phyloP scores from a whole-genome alignment of 2,888 invertebrate species.

The Achlya flavicornis region DNA sequence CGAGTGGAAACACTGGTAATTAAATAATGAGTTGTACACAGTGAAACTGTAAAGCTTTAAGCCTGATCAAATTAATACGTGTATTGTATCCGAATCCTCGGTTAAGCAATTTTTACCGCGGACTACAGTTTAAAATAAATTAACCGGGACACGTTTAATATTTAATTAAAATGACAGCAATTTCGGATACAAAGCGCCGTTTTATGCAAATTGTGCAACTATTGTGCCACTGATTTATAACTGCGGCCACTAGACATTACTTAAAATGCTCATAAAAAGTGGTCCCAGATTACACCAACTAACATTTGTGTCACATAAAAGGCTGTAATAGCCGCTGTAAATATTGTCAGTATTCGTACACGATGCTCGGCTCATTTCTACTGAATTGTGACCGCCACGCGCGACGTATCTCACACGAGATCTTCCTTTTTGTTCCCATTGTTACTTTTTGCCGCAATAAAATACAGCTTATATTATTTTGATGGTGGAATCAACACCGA shows the following conservation, averaged over 20 bases:
- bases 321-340: conserved; percentile 52
- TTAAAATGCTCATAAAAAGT: conserved; percentile 66
- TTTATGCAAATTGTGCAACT: conserved; percentile 65
- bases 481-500: conserved; percentile 26
- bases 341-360: conserved; percentile 53
- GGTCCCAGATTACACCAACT: conserved; percentile 57
- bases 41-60: conserved; percentile 26
- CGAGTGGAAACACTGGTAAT: conserved; percentile 18
- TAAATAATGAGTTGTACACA: conserved; percentile 26
- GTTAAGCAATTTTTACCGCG: conserved; percentile 26
- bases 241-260: conserved; percentile 52
- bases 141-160: conserved; percentile 44
- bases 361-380: conserved; percentile 46
- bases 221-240: conserved; percentile 61
- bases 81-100: conserved; percentile 32
- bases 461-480: conserved; percentile 38
- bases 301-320: conserved; percentile 61
- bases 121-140: conserved; percentile 40
- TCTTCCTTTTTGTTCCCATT: conserved; percentile 36
- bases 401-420: conserved; percentile 36
- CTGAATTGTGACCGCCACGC: conserved; percentile 44
- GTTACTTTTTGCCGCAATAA: conserved; percentile 35
- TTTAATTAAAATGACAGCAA: conserved; percentile 65
- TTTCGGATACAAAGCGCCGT: conserved; percentile 50
- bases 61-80: conserved; percentile 42